phyloP scores from a whole-genome alignment of 2,888 invertebrate genomes.

The Esperia sulphurella region DNA sequence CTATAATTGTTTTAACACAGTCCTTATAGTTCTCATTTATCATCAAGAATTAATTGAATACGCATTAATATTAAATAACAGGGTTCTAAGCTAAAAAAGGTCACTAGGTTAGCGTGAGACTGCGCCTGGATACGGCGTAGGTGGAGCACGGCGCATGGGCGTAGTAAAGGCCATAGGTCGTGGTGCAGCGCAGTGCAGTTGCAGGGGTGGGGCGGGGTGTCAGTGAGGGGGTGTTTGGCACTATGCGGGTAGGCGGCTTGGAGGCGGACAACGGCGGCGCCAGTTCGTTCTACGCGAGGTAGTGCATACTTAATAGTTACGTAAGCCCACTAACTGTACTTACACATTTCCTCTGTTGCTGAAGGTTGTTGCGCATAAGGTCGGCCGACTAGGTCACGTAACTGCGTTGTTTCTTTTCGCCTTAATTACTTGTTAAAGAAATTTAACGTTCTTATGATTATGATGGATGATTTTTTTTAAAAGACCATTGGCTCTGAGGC shows the following conservation, averaged over 20 bases:
- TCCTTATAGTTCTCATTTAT: no score
- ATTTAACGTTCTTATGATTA: no score
- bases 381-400: slow-evolving; percentile 54
- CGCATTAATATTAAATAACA: slow-evolving; percentile 2
- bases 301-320: slow-evolving; percentile 14
- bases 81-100: slow-evolving; percentile 5
- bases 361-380: slow-evolving; percentile 67
- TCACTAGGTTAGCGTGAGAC: slow-evolving; percentile 7
- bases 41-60: not conserved
- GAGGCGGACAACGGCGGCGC: slow-evolving; percentile 23
- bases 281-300: slow-evolving; percentile 1
- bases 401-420: slow-evolving; percentile 12
- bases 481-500: no score
- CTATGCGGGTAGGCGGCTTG: slow-evolving; percentile 34
- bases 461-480: no score
- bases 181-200: slow-evolving; percentile 60
- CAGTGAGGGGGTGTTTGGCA: slow-evolving; percentile 26
- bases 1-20: no score
- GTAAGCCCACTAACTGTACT: no score
- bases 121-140: not conserved
- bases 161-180: slow-evolving; percentile 56
- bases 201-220: slow-evolving; percentile 33
- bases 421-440: not conserved
- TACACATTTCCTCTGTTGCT: slow-evolving; percentile 47
- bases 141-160: slow-evolving; percentile 3